Evolutionary conservation across 37 sponge, comb jelly and placozoan genomes (phyloP).

Genomic region (Mnemiopsis leidyi): DNA sequence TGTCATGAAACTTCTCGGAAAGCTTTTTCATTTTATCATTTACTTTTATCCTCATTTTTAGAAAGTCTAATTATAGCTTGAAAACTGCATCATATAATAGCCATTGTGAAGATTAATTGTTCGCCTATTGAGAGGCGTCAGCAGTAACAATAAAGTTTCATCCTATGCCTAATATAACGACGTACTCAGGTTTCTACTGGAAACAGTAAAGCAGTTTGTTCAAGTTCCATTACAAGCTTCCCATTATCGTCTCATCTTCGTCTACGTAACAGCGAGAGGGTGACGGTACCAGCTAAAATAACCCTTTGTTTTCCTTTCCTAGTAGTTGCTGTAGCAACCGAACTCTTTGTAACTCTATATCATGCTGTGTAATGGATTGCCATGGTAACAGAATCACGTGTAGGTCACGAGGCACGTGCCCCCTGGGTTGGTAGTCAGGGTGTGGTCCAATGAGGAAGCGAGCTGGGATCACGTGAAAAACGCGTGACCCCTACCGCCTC

Average conservation of each 20-base stretch:
- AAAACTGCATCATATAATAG: too few species aligned
- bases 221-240: background rate
- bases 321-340: slow-evolving; percentile 29
- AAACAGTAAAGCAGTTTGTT: too few species aligned
- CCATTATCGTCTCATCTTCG: background rate
- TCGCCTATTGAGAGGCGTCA: too few species aligned
- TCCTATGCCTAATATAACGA: too few species aligned
- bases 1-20: too few species aligned
- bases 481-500: background rate
- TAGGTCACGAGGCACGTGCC: background rate
- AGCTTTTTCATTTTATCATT: too few species aligned
- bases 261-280: background rate
- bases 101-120: too few species aligned
- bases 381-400: slow-evolving; percentile 60
- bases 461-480: background rate
- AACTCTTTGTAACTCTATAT: slow-evolving; percentile 62
- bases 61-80: too few species aligned
- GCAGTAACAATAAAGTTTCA: too few species aligned
- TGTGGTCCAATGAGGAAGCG: background rate
- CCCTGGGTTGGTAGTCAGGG: slow-evolving; percentile 19
- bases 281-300: background rate
- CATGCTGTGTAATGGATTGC: slow-evolving; percentile 29
- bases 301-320: slow-evolving; percentile 46
- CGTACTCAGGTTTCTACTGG: too few species aligned
- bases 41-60: too few species aligned